A percentile compares a stretch with the other conserved stretches of the same genome.
phyloP scores from a whole-genome alignment of 2,113 vertebrate genomes.

The Orientallactaga bullata region DNA sequence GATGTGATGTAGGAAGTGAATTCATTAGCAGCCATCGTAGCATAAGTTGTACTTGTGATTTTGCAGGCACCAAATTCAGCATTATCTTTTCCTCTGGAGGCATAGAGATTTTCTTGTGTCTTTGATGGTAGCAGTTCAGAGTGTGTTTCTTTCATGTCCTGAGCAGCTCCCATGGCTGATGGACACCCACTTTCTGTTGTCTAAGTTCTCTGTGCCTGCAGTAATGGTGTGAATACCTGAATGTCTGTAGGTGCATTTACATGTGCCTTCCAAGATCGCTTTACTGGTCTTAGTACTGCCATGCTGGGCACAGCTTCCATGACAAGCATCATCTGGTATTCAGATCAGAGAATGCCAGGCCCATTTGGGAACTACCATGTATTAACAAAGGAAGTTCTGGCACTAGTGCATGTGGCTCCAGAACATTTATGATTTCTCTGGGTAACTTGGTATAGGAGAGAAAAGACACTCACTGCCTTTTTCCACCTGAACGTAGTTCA shows the following conservation, averaged over 20 bases:
- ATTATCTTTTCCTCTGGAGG: neutral
- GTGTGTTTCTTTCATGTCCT: neutral
- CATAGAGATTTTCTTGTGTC: neutral
- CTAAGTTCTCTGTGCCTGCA: too few species aligned
- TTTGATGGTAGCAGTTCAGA: neutral
- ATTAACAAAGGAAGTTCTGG: neutral
- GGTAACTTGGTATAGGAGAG: neutral
- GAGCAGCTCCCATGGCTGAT: neutral
- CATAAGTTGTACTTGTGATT: neutral
- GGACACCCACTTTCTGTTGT: too few species aligned
- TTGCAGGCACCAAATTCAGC: neutral
- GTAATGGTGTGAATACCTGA: too few species aligned
- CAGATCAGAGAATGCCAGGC: neutral
- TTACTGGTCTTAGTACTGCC: neutral
- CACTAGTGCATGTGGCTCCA: neutral
- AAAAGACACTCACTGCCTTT: neutral
- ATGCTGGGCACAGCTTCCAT: neutral
- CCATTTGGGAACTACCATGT: neutral
- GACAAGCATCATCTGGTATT: conserved; percentile 15
- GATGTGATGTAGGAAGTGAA: neutral
- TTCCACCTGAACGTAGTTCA: neutral
- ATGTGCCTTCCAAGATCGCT: neutral
- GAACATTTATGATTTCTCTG: neutral
- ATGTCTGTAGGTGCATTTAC: neutral
- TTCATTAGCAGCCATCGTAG: neutral